Evolutionary conservation across 37 sponge, comb jelly and placozoan species (phyloP), one percentile per base, ranked within the genome.

Genomic region (Oscarella lobularis): DNA sequence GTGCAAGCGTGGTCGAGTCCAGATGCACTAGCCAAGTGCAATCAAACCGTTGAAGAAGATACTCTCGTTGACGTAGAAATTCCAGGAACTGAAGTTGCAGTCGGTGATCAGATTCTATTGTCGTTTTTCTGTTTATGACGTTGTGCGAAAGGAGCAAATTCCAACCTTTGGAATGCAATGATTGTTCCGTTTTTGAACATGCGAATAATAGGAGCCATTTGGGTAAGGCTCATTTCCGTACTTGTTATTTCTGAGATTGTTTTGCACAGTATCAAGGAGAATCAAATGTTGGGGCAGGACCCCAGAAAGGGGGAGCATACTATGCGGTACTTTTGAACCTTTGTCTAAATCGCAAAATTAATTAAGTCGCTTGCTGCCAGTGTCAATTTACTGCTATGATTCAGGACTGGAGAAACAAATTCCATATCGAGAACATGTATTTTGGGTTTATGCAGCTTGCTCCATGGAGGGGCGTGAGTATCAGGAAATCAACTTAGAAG

Each of bases 161-260:
- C 88, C 27, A 81, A 68, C 14, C 75, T 87, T 9, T 87, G 81
- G 81, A 87, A 87, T 84, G 77, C 88, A 31, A 87, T 87, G 88
- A 87, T 87, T 38, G 67, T 39, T 38, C 88, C 88, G 9, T 81
- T 83, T 67, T 77, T 87, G 35, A 75, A 75, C 31, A 80, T 87
- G 83, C 76, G 83, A 35, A 83, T 83, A 67, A 73, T 72, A 39
- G 87, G 87, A 38, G 87, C 87, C 35, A 76, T 87, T 29, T 87
- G 87, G 87, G 71, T 68, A 68, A 31, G 30, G 6, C 20, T 27
- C 60, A 27, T 48, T 48, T 48, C 60, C 20, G 60, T 48, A 48
- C 20, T 27, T 27, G 71, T 35, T 34, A 68, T 68, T 5, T 4
- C 6, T 4, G 4, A 32, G 5, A 35, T 68, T 68, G 31, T 4